Percentiles rank a stretch among this genome's conserved stretches.
Conservation (phyloP, 2,888 invertebrate species). For the Linnaemya tessellans region DNA sequence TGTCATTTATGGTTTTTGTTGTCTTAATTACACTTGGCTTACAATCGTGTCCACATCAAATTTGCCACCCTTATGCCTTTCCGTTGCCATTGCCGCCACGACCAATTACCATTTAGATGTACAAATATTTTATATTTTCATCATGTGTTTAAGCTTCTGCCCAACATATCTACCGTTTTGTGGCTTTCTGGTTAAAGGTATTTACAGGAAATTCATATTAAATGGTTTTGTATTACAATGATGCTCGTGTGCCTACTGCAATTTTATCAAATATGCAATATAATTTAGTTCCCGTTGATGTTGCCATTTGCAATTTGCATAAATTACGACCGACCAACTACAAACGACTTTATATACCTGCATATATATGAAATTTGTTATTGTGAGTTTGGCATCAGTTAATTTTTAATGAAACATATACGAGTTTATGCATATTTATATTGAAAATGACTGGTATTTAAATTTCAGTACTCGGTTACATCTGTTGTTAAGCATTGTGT, state of each 20-base stretch:
- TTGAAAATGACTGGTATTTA: not conserved
- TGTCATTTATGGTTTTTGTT: conserved; percentile 43
- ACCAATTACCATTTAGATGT: not conserved
- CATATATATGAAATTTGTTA: conserved; percentile 48
- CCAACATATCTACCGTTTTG: conserved; percentile 24
- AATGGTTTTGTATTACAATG: conserved; percentile 4
- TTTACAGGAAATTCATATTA: conserved; percentile 17
- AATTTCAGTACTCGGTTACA: conserved; percentile 30
- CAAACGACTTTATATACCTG: conserved; percentile 29
- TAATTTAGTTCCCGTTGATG: conserved; percentile 52
- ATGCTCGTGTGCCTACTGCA: conserved; percentile 16
- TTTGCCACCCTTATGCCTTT: not conserved
- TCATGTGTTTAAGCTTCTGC: conserved; percentile 15
- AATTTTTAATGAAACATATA: conserved; percentile 35
- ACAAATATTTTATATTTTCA: conserved; percentile 23
- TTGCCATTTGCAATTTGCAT: conserved; percentile 65
- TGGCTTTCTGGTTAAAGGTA: conserved; percentile 15
- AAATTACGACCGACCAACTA: conserved; percentile 52
- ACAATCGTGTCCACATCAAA: not conserved
- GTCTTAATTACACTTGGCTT: conserved; percentile 55
- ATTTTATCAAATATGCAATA: conserved; percentile 60
- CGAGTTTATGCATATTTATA: not conserved
- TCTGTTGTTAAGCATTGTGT: conserved; percentile 41
- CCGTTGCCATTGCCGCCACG: not conserved
- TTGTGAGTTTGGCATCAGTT: conserved; percentile 51